These are phyloP conservation scores for Caenorhabditis sp. DNA, from an alignment of 2,888 invertebrate species.

Conservation along the genomic window DNA sequence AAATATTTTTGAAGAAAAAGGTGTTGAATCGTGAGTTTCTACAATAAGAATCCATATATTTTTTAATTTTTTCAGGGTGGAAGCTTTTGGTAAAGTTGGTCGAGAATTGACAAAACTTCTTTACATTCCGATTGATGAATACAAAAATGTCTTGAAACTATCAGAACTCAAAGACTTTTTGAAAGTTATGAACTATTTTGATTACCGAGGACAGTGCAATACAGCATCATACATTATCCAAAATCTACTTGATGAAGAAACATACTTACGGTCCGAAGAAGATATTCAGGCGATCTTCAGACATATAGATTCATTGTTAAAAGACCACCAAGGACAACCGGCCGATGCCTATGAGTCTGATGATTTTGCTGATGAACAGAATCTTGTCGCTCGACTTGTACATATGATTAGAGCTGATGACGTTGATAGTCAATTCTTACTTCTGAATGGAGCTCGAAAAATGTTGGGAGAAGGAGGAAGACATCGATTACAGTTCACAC, in stretches of 20 bases:
- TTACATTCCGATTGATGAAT: conserved; percentile 92
- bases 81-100: conserved; percentile 84
- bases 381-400: conserved; percentile 80
- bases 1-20: conserved; percentile 87
- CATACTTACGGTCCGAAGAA: conserved; percentile 85
- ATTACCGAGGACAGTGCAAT: conserved; percentile 83
- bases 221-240: conserved; percentile 84
- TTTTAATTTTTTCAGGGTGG: conserved; percentile 76
- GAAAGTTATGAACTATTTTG: conserved; percentile 85
- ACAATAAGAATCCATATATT: too few species aligned
- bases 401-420: conserved; percentile 74
- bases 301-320: conserved; percentile 85
- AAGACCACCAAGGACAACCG: conserved; percentile 78
- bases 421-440: conserved; percentile 78
- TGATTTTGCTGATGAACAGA: conserved; percentile 81
- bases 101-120: conserved; percentile 90
- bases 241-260: conserved; percentile 80
- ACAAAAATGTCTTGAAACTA: conserved; percentile 84
- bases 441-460: conserved; percentile 86
- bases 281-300: conserved; percentile 77
- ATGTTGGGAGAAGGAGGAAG: conserved; percentile 90
- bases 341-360: conserved; percentile 25
- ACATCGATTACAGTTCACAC: conserved; percentile 84
- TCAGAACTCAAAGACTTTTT: conserved; percentile 87
- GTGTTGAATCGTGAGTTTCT: conserved; percentile 76